Conservation (phyloP, 30 jellyfish, hydroid and myxozoan species). For the Hydractinia symbiolongicarpus region DNA sequence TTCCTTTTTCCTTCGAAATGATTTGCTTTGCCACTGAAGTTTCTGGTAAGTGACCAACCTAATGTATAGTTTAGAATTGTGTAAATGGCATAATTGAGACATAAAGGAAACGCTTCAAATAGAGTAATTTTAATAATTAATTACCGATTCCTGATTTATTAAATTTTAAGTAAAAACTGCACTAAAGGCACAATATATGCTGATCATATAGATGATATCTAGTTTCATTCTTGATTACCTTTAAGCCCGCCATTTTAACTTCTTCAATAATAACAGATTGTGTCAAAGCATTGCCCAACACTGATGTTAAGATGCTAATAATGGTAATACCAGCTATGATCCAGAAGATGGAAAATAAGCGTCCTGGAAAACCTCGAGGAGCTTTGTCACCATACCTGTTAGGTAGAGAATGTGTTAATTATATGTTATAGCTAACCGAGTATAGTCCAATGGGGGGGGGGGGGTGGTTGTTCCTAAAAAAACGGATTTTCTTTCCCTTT, state of each 20-base stretch:
- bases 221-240: not conserved
- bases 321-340: not conserved
- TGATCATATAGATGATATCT: too few species aligned
- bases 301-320: slow-evolving; percentile 4
- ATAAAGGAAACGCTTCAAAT: too few species aligned
- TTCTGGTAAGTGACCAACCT: slow-evolving; percentile 10
- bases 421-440: too few species aligned
- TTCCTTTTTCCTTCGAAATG: slow-evolving; percentile 2
- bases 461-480: too few species aligned
- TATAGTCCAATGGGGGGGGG: too few species aligned
- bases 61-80: not conserved
- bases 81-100: too few species aligned
- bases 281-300: slow-evolving; percentile 1
- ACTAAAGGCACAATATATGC: too few species aligned
- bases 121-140: too few species aligned
- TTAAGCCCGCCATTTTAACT: not conserved
- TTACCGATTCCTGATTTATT: too few species aligned
- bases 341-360: slow-evolving; percentile 2
- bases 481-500: too few species aligned
- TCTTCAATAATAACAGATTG: not conserved
- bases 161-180: too few species aligned
- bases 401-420: too few species aligned
- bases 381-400: not conserved
- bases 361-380: not conserved
- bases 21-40: not conserved